A percentile compares a stretch with the other conserved stretches of the same genome.
Conservation (phyloP, 2,797 vertebrate species). For the Enoplosus armatus region DNA sequence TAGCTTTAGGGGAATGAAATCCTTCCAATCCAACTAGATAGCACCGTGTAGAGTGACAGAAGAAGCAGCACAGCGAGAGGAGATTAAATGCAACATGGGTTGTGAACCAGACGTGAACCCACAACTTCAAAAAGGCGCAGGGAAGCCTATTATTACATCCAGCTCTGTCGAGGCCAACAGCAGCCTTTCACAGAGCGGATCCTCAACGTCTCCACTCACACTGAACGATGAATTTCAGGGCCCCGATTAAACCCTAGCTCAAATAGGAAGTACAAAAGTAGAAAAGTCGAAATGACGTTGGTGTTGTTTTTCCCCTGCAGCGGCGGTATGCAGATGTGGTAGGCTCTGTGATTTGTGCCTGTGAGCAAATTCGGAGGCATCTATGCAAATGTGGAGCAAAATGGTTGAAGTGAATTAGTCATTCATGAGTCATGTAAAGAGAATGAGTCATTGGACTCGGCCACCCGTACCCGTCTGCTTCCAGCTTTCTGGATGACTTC, state of each 20-base stretch:
- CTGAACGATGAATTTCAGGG: neutral
- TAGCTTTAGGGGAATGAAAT: constrained; percentile 36
- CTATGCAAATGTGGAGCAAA: constrained; percentile 59
- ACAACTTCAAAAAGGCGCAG: constrained; percentile 43
- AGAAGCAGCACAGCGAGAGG: constrained; percentile 25
- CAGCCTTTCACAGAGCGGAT: constrained; percentile 17
- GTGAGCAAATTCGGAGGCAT: constrained; percentile 41
- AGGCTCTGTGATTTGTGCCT: constrained; percentile 36
- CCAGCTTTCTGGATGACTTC: constrained; percentile 46
- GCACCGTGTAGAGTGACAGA: constrained; percentile 22
- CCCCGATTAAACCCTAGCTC: neutral
- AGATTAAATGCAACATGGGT: constrained; percentile 45
- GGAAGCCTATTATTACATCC: constrained; percentile 40
- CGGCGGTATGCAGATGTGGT: constrained; percentile 28
- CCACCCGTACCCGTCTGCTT: constrained; percentile 42
- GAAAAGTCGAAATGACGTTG: constrained; percentile 10
- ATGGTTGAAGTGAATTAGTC: constrained; percentile 63
- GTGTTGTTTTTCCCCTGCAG: neutral
- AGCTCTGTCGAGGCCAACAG: constrained; percentile 3
- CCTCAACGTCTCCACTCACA: neutral
- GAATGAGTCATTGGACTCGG: constrained; percentile 57
- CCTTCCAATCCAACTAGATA: constrained; percentile 4
- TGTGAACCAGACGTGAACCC: constrained; percentile 56
- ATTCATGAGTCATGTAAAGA: constrained; percentile 60
- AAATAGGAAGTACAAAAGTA: constrained; percentile 10